Evolutionary conservation across 1,140 invertebrate species (phyloP).

Genomic region (Diploscapter pachys): DNA sequence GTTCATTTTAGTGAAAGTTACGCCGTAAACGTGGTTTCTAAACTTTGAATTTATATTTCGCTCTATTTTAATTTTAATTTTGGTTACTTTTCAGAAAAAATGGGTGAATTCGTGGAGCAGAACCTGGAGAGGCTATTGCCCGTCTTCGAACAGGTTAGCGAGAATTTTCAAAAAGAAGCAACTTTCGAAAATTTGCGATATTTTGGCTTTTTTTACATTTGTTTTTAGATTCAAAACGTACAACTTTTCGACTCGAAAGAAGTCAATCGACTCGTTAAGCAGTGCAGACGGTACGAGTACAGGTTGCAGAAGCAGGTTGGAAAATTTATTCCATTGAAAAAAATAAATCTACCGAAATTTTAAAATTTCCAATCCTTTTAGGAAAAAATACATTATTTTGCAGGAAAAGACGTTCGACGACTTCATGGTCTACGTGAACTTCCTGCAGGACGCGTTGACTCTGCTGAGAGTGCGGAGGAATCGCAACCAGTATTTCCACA

Average conservation of each 20-base stretch:
- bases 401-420: conserved; percentile 41
- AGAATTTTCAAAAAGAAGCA: too few species aligned
- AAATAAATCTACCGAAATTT: too few species aligned
- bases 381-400: conserved; percentile 12
- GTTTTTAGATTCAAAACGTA: conserved; percentile 1
- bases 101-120: conserved; percentile 43
- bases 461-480: conserved; percentile 26
- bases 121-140: conserved; percentile 34
- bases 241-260: conserved; percentile 28
- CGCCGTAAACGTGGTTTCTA: too few species aligned
- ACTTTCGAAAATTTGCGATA: too few species aligned
- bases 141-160: conserved; percentile 29
- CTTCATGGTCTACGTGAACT: conserved; percentile 38
- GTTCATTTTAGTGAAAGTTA: too few species aligned
- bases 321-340: too few species aligned
- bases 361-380: too few species aligned
- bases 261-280: conserved; percentile 28
- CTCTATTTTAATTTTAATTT: too few species aligned
- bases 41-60: too few species aligned
- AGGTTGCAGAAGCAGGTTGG: conserved; percentile 36
- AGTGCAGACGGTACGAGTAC: conserved; percentile 39
- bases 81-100: conserved; percentile 40
- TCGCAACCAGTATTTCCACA: neutral
- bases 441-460: conserved; percentile 36
- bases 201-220: too few species aligned